Conservation (phyloP, 2,797 vertebrate genomes). For the Phoebastria nigripes region DNA sequence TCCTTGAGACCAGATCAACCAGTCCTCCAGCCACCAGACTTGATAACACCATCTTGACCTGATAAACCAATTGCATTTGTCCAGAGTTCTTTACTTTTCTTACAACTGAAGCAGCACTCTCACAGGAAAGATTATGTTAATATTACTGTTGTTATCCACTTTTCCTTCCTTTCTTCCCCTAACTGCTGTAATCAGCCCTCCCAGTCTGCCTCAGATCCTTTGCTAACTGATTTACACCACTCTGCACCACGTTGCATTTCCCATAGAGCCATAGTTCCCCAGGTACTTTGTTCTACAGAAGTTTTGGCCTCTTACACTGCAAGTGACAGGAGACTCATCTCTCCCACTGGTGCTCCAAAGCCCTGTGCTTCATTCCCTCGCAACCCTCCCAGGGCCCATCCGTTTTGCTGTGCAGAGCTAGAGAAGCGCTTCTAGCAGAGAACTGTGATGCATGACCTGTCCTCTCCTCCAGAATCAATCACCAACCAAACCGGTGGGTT, state of each 20-base stretch:
- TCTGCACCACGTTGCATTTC: not conserved
- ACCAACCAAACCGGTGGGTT: not conserved
- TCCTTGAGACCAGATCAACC: not conserved
- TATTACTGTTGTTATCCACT: not conserved
- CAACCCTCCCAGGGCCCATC: not conserved
- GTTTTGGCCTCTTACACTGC: not conserved
- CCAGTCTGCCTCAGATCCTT: not conserved
- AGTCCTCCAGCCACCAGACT: not conserved
- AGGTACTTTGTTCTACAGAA: not conserved
- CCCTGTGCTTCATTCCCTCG: rapidly evolving
- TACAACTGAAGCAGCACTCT: not conserved
- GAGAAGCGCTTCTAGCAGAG: not conserved
- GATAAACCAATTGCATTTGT: not conserved
- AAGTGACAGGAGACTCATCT: not conserved
- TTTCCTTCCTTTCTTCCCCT: not conserved
- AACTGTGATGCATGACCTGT: not conserved
- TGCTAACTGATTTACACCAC: not conserved
- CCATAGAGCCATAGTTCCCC: not conserved
- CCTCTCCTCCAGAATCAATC: not conserved
- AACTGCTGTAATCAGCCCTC: not conserved
- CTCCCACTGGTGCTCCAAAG: not conserved
- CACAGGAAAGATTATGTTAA: not conserved
- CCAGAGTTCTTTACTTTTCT: not conserved
- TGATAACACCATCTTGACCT: not conserved
- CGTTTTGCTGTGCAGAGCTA: not conserved